phyloP scores from a whole-genome alignment of 2,797 vertebrate genomes.

The Bovichtus variegatus region DNA sequence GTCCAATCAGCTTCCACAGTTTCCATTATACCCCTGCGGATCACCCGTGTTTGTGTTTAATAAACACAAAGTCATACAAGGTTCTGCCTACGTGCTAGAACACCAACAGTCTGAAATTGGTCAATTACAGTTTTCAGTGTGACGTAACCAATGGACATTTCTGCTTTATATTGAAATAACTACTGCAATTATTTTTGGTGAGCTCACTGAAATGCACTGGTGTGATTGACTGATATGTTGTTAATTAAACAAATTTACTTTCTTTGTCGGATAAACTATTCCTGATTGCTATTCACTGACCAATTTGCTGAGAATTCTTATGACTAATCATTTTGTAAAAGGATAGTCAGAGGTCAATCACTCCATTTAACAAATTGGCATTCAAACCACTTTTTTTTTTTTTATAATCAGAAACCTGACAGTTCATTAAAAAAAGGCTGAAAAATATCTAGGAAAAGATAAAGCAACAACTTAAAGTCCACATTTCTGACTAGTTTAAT shows the following conservation, averaged over 20 bases:
- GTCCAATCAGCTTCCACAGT: slow-evolving; percentile 15
- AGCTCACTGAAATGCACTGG: not conserved
- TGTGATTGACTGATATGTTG: too few species aligned
- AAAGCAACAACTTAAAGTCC: not conserved
- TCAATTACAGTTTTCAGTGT: not conserved
- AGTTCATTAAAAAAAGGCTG: not conserved
- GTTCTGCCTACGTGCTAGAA: not conserved
- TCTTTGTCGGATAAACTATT: not conserved
- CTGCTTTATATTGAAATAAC: not conserved
- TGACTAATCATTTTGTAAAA: not conserved
- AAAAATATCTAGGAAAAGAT: not conserved
- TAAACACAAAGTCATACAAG: not conserved
- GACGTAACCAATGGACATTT: not conserved
- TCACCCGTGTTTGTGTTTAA: not conserved
- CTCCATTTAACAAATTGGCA: not conserved
- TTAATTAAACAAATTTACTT: too few species aligned
- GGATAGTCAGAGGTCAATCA: not conserved
- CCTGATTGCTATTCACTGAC: not conserved
- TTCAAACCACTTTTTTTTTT: too few species aligned
- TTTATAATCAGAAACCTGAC: not conserved
- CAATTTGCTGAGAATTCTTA: not conserved
- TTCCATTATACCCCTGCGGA: slow-evolving; percentile 49
- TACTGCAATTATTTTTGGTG: too few species aligned
- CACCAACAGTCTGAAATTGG: not conserved
- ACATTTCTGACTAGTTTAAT: not conserved